phyloP scores from a whole-genome alignment of 2,797 vertebrate species.

The Leucoraja ocellata region DNA sequence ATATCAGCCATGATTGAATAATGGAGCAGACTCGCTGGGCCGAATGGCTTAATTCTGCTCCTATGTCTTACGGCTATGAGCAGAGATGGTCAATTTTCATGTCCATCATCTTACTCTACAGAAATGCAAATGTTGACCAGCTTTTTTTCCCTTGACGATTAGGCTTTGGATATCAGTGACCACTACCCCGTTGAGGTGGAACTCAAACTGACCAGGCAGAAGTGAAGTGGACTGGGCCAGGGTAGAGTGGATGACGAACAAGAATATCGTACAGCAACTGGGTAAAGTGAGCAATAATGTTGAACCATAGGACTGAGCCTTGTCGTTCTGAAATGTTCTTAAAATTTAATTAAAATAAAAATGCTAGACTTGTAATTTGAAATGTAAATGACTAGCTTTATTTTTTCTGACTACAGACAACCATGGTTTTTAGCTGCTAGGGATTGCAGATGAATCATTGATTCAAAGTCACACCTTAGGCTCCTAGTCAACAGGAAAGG shows the following conservation, averaged over 20 bases:
- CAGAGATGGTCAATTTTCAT: no score
- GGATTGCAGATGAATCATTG: neutral
- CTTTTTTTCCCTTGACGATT: slow-evolving; percentile 17
- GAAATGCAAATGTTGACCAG: neutral
- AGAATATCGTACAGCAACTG: neutral
- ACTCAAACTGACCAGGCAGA: slow-evolving; percentile 45
- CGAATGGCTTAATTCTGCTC: no score
- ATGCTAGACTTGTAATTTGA: neutral
- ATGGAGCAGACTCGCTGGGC: no score
- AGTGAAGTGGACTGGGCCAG: slow-evolving; percentile 47
- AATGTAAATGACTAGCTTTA: neutral
- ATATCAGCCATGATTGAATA: no score
- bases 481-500: neutral
- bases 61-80: no score
- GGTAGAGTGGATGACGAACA: slow-evolving; percentile 46
- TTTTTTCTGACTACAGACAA: neutral
- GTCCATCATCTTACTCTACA: no score
- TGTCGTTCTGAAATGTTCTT: slow-evolving; percentile 46
- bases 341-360: slow-evolving; percentile 41
- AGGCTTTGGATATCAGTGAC: slow-evolving; percentile 59
- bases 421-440: neutral
- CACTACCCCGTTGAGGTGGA: slow-evolving; percentile 64
- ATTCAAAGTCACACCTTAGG: neutral
- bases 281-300: neutral
- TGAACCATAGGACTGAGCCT: neutral